Conservation (phyloP, 2,113 vertebrate genomes). For the Clinocottus analis region DNA sequence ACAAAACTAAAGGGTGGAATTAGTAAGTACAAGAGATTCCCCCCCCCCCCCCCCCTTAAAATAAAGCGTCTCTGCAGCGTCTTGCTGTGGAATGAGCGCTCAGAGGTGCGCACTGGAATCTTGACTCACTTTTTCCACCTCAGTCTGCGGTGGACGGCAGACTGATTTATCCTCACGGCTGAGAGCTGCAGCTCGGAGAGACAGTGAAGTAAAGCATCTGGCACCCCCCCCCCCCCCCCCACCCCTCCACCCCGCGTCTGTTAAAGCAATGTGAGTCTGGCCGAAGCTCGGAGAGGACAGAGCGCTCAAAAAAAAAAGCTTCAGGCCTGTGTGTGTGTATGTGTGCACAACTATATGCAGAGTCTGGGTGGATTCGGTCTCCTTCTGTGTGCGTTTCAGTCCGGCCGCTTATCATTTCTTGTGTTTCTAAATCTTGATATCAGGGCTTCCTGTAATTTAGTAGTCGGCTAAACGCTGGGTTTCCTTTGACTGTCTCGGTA, state of each 20-base stretch:
- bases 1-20: not conserved
- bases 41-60: no score
- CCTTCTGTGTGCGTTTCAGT: not conserved
- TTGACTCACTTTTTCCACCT: conserved; percentile 82
- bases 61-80: conserved; percentile 41
- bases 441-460: conserved; percentile 45
- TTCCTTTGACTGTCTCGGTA: not conserved
- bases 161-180: conserved; percentile 73
- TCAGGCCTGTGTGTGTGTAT: conserved; percentile 25
- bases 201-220: conserved; percentile 82
- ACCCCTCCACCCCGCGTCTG: no score
- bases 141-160: conserved; percentile 63
- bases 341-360: not conserved
- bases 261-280: conserved; percentile 70
- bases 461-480: not conserved
- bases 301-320: conserved; percentile 36
- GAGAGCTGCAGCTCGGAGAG: conserved; percentile 69
- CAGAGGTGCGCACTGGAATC: conserved; percentile 60
- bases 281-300: no score
- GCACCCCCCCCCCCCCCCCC: conserved; percentile 72
- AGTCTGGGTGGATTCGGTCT: conserved; percentile 13
- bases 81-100: conserved; percentile 60
- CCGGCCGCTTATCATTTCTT: conserved; percentile 6
- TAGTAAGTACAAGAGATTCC: no score
- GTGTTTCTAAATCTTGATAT: not conserved